Percentiles rank a stretch among this genome's conserved stretches.
phyloP scores from a whole-genome alignment of 2,113 vertebrate species.

The Cavia porcellus region DNA sequence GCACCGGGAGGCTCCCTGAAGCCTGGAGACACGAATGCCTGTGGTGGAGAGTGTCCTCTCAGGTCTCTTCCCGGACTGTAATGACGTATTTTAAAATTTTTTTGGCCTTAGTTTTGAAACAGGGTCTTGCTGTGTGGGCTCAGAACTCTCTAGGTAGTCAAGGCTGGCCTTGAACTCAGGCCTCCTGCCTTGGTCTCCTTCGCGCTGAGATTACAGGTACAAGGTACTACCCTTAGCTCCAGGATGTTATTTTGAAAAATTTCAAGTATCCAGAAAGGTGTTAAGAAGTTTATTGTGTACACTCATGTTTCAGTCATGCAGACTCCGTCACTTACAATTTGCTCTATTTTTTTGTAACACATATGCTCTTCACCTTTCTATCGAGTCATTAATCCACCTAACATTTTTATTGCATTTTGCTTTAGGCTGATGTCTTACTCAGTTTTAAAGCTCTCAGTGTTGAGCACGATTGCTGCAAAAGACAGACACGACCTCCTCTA shows the following conservation, averaged over 20 bases:
- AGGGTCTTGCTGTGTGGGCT: background rate
- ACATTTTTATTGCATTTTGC: background rate
- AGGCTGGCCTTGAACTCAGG: background rate
- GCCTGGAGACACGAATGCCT: accelerated
- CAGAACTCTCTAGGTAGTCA: background rate
- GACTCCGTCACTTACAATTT: accelerated
- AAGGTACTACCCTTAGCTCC: background rate
- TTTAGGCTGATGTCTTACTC: background rate
- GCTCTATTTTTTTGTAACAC: accelerated
- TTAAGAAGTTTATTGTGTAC: background rate
- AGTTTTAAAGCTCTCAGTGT: background rate
- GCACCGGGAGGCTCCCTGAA: background rate
- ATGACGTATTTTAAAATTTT: background rate
- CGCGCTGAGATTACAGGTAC: background rate
- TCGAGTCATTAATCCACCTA: background rate
- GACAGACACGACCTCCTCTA: background rate
- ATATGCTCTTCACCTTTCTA: accelerated
- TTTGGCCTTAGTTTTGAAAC: background rate
- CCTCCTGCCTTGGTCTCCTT: background rate
- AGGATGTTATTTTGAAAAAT: background rate
- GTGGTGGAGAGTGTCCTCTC: too few species aligned
- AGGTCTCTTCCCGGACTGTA: background rate
- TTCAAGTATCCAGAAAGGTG: background rate
- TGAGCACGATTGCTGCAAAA: background rate
- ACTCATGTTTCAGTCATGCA: accelerated